Percentiles rank a stretch among this genome's conserved stretches.
Evolutionary conservation across 2,888 invertebrate genomes (phyloP).

Genomic region (Hedya salicella): DNA sequence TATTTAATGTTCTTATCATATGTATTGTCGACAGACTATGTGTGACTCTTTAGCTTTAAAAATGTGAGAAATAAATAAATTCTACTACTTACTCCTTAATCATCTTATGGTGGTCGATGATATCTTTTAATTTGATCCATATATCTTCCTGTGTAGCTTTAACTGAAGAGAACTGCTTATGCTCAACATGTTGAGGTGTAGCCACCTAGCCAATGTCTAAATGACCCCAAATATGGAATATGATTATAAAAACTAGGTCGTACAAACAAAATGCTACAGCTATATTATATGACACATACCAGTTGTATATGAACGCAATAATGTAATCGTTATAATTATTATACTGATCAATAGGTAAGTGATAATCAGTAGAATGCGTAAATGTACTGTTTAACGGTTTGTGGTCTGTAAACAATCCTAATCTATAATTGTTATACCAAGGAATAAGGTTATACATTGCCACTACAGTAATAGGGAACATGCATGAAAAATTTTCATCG

Average conservation of each 20-base stretch:
- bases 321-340: neutral
- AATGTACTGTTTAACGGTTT: neutral
- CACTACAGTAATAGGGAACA: no score
- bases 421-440: neutral
- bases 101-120: neutral
- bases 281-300: neutral
- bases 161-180: neutral
- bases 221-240: slow-evolving; percentile 4
- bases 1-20: no score
- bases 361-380: neutral
- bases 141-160: neutral
- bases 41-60: no score
- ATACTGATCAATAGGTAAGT: neutral
- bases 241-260: neutral
- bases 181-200: neutral
- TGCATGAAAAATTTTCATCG: no score
- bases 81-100: slow-evolving; percentile 1
- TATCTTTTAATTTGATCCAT: neutral
- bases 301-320: neutral
- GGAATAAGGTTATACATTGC: neutral
- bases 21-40: no score
- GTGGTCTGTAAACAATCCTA: neutral
- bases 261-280: neutral
- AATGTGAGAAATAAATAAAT: neutral
- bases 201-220: neutral